phyloP scores from a whole-genome alignment of 2,888 invertebrate species.

The Caenorhabditis sp. region DNA sequence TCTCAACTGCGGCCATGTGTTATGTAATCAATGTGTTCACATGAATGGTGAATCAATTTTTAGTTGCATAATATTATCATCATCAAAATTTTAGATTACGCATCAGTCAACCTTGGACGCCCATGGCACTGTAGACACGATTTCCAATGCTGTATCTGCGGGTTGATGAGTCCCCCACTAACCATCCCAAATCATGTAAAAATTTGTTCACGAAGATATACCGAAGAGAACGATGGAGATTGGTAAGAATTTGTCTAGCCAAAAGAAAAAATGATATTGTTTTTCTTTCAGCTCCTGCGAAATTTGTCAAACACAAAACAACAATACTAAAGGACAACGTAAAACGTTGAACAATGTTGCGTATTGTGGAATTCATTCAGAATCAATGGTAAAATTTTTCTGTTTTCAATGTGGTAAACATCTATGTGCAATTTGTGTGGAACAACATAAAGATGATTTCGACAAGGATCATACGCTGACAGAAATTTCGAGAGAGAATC shows the following conservation, averaged over 20 bases:
- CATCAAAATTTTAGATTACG: neutral
- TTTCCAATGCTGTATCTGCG: conserved; percentile 5
- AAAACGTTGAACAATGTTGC: neutral
- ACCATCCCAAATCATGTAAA: neutral
- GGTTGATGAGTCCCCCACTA: conserved; percentile 1
- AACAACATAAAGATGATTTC: neutral
- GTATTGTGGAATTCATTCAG: neutral
- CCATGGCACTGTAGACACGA: neutral
- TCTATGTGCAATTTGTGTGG: neutral
- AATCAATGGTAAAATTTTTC: neutral
- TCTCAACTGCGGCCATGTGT: conserved; percentile 1
- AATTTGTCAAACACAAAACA: neutral
- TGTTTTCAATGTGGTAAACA: conserved; percentile 3
- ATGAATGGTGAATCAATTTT: neutral
- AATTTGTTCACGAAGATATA: neutral
- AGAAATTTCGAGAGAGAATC: neutral
- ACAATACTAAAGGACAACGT: neutral
- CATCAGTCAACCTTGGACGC: neutral
- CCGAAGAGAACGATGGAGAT: neutral
- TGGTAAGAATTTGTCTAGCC: neutral
- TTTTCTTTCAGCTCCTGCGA: neutral
- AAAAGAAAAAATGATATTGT: neutral
- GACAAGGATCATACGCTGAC: neutral
- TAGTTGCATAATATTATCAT: neutral
- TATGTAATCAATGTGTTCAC: conserved; percentile 1